These are phyloP conservation scores for Enteromius anoplus DNA, from an alignment of 2,797 vertebrate genomes.

Conservation along the genomic window DNA sequence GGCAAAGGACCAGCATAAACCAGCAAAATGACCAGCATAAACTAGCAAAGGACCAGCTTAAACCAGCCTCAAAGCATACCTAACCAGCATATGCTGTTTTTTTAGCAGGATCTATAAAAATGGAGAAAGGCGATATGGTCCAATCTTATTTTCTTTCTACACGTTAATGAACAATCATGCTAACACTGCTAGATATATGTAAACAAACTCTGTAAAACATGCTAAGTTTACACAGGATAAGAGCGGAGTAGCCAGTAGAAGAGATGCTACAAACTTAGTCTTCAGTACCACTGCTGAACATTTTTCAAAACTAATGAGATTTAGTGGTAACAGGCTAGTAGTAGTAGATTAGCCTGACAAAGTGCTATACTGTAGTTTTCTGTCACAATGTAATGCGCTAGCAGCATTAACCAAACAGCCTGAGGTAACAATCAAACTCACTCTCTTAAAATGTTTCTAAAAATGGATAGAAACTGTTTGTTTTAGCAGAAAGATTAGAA, in stretches of 20 bases:
- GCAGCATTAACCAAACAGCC: background rate
- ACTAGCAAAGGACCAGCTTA: no score
- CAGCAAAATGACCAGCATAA: no score
- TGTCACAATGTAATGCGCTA: background rate
- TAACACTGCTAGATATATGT: background rate
- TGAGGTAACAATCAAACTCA: background rate
- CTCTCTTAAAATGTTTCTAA: constrained; percentile 2
- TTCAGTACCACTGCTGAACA: background rate
- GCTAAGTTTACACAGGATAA: no score
- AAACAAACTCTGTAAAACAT: background rate
- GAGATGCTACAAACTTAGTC: background rate
- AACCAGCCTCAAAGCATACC: no score
- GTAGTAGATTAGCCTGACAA: background rate
- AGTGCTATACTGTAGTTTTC: background rate
- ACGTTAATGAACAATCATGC: background rate
- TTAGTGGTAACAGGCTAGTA: background rate
- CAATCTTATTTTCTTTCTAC: background rate
- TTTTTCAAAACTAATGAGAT: background rate
- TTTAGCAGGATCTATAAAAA: background rate
- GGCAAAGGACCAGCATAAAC: no score
- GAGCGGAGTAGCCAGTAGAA: no score
- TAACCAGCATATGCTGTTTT: no score
- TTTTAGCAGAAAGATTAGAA: background rate
- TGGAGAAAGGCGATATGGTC: background rate
- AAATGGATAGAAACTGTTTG: background rate